Percentiles rank a stretch among this genome's conserved stretches.
phyloP scores from a whole-genome alignment of 1,140 invertebrate genomes.

The Drosophila suzukii region DNA sequence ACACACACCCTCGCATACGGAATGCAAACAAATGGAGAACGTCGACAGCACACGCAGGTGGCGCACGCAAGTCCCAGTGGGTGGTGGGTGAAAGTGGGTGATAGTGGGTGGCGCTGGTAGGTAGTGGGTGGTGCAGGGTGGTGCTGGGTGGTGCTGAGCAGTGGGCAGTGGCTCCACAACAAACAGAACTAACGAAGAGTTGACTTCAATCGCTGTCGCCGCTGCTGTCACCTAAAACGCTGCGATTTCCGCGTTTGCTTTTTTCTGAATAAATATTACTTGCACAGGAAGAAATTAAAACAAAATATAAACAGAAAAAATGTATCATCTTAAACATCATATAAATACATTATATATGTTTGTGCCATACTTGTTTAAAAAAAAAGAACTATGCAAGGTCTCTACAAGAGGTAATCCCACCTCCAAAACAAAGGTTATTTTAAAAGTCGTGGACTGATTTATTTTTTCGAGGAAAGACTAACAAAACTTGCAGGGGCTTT shows the following conservation, averaged over 20 bases:
- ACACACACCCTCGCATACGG: slow-evolving; percentile 11
- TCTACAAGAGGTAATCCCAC: too few species aligned
- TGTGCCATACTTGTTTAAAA: too few species aligned
- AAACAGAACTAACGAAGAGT: slow-evolving; percentile 58
- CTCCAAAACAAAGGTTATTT: too few species aligned
- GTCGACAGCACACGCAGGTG: slow-evolving; percentile 63
- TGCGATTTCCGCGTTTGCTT: slow-evolving; percentile 10
- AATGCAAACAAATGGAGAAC: slow-evolving; percentile 66
- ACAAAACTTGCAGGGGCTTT: too few species aligned
- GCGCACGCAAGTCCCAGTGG: slow-evolving; percentile 41
- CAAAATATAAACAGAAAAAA: not conserved
- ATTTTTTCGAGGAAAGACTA: too few species aligned
- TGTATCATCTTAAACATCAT: not conserved
- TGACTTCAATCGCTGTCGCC: slow-evolving; percentile 46
- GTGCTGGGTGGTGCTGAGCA: slow-evolving; percentile 2
- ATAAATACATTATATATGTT: too few species aligned
- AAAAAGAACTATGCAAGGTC: too few species aligned
- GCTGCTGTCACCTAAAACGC: slow-evolving; percentile 41
- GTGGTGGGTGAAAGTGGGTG: not conserved
- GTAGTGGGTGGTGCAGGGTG: not conserved
- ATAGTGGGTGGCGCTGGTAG: not conserved
- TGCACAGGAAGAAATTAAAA: slow-evolving; percentile 5
- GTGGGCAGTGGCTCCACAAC: slow-evolving; percentile 18
- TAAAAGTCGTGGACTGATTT: too few species aligned
- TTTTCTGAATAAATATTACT: slow-evolving; percentile 15